Evolutionary conservation across 2,113 vertebrate species (phyloP), one percentile per base, ranked within the genome.

Genomic region (Phaethon lepturus): DNA sequence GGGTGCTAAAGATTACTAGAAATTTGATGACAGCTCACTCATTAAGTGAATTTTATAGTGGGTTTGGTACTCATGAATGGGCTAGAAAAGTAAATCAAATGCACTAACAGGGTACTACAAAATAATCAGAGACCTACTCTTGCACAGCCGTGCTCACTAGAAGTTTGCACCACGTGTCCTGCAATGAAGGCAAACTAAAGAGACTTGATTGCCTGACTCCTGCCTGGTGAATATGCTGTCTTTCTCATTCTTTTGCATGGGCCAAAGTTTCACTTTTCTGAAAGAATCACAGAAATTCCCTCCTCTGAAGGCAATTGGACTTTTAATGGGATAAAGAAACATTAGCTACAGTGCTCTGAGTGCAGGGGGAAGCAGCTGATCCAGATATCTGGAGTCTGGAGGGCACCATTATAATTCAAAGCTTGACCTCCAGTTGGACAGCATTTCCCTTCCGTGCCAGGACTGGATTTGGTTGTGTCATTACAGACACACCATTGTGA

Each of bases 401-500:
- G 87, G 35, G 55, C 76, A 90, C 67, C 77, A 74, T 96, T 95
- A 52, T 91, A 91, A 96, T 97, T 94, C 81, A 94, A 73, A 96
- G 60, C 63, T 52, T 94, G 87, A 93, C 87, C 77, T 95, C 71
- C 63, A 44, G 77, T 77, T 83, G 86, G 87, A 90, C 7, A n/a
- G 84, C 58, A 75, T 95, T 97, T 95, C 95, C 45, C 55, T 83
- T 93, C 81, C 84, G 42, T 15, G 9, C 66, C 83, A 82, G 74
- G 89, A 13, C 81, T 94, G 89, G 87, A 60, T 95, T 95, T 91
- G 64, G 79, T 94, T 77, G 86, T 96, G 89, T 95, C 74, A 29
- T 86, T 94, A 96, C 91, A 97, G 94, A 79, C 85, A 7, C 74
- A 88, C 74, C 68, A 96, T 96, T 97, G 93, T 94, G 78, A 93